These are phyloP conservation scores for Eupithecia exiguata DNA, from an alignment of 2,888 invertebrate genomes.

Conservation along the genomic window DNA sequence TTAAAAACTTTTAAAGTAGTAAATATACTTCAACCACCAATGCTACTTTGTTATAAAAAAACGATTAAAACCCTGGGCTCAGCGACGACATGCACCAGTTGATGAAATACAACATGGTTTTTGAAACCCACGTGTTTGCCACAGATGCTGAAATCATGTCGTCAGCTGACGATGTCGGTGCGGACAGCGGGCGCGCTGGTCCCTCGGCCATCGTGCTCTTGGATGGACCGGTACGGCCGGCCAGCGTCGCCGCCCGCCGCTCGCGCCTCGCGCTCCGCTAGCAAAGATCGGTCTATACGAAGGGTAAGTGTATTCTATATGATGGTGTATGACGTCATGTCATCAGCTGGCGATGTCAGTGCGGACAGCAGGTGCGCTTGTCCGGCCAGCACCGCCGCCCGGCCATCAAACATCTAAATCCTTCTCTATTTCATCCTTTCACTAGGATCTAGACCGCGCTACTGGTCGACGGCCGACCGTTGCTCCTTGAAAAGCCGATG, in stretches of 20 bases:
- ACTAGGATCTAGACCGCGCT: conserved; percentile 92
- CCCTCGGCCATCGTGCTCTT: conserved; percentile 93
- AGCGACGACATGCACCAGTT: too few species aligned
- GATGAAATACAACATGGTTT: not conserved
- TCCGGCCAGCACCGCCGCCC: conserved; percentile 92
- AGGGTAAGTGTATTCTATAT: conserved; percentile 75
- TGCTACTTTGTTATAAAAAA: too few species aligned
- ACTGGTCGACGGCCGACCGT: not conserved
- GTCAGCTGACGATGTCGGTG: conserved; percentile 94
- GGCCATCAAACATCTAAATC: conserved; percentile 77
- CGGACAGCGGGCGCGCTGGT: conserved; percentile 91
- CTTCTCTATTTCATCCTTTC: conserved; percentile 97
- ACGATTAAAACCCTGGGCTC: too few species aligned
- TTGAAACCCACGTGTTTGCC: conserved; percentile 17
- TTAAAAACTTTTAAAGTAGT: too few species aligned
- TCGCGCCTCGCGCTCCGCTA: conserved; percentile 75
- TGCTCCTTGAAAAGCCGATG: not conserved
- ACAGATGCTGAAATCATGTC: conserved; percentile 95
- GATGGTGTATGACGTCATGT: conserved; percentile 87
- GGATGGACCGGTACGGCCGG: conserved; percentile 96
- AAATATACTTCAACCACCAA: too few species aligned
- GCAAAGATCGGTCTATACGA: conserved; percentile 86
- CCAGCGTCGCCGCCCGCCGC: conserved; percentile 90
- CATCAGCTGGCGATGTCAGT: conserved; percentile 95
- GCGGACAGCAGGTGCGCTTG: conserved; percentile 90